These are phyloP conservation scores for Drosophila ercepeae DNA, from an alignment of 1,140 invertebrate species.

Conservation along the genomic window DNA sequence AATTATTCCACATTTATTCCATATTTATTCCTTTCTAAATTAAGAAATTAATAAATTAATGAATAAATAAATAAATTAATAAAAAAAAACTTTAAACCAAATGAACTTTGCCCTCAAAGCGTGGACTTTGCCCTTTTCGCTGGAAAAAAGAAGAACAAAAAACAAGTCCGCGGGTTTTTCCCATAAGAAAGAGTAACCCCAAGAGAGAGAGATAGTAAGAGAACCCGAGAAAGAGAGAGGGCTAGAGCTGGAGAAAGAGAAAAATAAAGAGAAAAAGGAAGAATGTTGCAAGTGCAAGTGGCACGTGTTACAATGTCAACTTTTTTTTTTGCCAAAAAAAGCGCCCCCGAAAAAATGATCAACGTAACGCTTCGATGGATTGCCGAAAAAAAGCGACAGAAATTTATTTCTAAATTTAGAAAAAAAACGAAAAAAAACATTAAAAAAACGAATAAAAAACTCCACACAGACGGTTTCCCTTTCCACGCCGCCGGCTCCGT, in stretches of 20 bases:
- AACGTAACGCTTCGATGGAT: conserved; percentile 54
- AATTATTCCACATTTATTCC: too few species aligned
- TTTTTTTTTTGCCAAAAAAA: neutral
- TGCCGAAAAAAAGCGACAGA: conserved; percentile 26
- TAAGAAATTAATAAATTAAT: too few species aligned
- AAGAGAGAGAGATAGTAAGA: conserved; percentile 1
- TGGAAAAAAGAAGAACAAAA: conserved; percentile 26
- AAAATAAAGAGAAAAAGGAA: conserved; percentile 10
- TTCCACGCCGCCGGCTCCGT: neutral
- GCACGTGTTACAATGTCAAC: conserved; percentile 29
- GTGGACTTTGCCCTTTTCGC: conserved; percentile 26
- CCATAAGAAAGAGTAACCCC: conserved; percentile 34
- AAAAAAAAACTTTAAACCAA: neutral
- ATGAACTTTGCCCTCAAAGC: conserved; percentile 27
- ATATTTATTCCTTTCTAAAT: too few species aligned
- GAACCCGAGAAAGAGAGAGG: conserved; percentile 1
- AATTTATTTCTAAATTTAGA: conserved; percentile 42
- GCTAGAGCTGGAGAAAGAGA: neutral
- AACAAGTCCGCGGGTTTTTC: conserved; percentile 24
- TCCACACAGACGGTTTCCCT: conserved; percentile 2
- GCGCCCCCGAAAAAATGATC: conserved; percentile 33
- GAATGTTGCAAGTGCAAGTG: conserved; percentile 21
- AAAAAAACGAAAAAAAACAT: too few species aligned
- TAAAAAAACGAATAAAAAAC: too few species aligned
- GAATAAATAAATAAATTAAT: neutral